A percentile compares a stretch with the other conserved stretches of the same genome.
phyloP scores from a whole-genome alignment of 2,797 vertebrate genomes.

The Pantherophis vulpinus region DNA sequence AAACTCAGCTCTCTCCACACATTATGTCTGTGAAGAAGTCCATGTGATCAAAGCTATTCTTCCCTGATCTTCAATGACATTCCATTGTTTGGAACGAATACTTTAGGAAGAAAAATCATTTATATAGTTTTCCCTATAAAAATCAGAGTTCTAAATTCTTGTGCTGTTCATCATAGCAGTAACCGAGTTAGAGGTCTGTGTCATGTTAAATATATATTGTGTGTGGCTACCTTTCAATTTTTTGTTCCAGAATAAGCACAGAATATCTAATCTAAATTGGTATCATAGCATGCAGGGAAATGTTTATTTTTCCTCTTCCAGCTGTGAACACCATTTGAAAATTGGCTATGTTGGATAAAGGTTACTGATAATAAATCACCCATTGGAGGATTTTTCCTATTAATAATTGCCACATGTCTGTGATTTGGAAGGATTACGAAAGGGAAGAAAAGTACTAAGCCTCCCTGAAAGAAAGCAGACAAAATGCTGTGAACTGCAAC shows the following conservation, averaged over 20 bases:
- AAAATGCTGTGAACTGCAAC: not conserved
- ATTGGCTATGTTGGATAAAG: not conserved
- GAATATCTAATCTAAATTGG: not conserved
- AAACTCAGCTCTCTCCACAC: not conserved
- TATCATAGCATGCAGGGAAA: not conserved
- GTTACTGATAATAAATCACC: not conserved
- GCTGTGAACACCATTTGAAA: not conserved
- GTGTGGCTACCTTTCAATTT: not conserved
- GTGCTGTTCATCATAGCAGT: not conserved
- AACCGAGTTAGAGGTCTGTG: not conserved
- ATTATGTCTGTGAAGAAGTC: not conserved
- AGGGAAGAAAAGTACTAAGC: not conserved
- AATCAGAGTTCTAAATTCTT: not conserved
- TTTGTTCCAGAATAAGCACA: not conserved
- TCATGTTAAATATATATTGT: not conserved
- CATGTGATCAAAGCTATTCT: not conserved
- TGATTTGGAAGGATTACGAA: not conserved
- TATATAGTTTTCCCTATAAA: not conserved
- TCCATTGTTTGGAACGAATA: not conserved
- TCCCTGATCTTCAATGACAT: not conserved
- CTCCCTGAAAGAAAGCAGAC: not conserved
- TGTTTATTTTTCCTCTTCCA: not conserved
- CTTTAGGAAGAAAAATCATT: not conserved
- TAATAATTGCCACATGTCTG: not conserved
- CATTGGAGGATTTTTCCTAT: not conserved